Evolutionary conservation across 1,140 invertebrate genomes (phyloP).

Genomic region (Zaprionus ornatus): DNA sequence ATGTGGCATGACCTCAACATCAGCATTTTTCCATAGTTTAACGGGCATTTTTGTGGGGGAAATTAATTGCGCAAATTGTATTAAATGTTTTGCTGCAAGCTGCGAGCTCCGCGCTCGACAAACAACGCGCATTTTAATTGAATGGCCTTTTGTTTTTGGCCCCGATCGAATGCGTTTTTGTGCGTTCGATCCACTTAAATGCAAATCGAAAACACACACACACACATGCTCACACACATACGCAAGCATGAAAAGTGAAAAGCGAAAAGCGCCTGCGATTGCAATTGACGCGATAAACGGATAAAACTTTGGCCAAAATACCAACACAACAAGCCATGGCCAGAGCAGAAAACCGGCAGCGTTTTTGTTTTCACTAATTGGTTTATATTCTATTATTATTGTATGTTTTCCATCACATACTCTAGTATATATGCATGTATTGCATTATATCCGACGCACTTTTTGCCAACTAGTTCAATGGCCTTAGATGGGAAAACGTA

Average conservation of each 20-base stretch:
- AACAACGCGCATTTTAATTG: conserved; percentile 76
- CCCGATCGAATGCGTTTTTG: conserved; percentile 50
- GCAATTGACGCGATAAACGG: conserved; percentile 58
- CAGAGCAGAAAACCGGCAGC: neutral
- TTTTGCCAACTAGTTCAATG: conserved; percentile 2
- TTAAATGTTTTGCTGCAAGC: conserved; percentile 64
- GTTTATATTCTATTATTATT: conserved; percentile 60
- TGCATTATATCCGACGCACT: neutral
- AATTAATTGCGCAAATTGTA: conserved; percentile 80
- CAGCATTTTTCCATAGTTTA: conserved; percentile 56
- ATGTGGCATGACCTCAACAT: conserved; percentile 5
- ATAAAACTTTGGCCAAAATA: conserved; percentile 45
- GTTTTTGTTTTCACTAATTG: conserved; percentile 55
- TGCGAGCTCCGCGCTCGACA: conserved; percentile 27
- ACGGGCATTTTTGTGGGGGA: conserved; percentile 28
- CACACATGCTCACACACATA: conserved; percentile 22
- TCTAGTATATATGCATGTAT: neutral
- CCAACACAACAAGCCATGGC: conserved; percentile 12
- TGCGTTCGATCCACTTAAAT: conserved; percentile 45
- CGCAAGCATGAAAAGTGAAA: conserved; percentile 7
- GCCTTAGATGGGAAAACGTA: neutral
- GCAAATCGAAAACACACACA: conserved; percentile 33
- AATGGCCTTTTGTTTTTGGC: conserved; percentile 72
- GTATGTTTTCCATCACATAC: conserved; percentile 48
- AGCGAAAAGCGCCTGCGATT: conserved; percentile 22